A percentile compares a stretch with the other conserved stretches of the same genome.
Conservation (phyloP, 2,113 vertebrate genomes). For the Cavia aperea region DNA sequence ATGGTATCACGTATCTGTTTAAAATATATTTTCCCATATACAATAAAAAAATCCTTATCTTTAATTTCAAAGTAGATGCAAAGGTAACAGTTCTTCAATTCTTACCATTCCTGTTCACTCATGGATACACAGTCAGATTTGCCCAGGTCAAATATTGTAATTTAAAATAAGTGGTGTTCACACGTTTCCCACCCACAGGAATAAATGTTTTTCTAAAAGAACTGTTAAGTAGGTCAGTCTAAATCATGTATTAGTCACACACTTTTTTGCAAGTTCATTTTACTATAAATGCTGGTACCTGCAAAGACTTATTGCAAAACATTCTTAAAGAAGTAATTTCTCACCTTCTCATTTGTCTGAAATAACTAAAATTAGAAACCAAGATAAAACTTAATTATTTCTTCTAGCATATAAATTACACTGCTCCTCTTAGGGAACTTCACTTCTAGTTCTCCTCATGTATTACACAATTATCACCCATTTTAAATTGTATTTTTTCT, state of each 20-base stretch:
- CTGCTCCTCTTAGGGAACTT: neutral
- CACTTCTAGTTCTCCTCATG: neutral
- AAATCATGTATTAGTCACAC: neutral
- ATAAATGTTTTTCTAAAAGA: neutral
- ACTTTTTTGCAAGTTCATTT: slow-evolving; percentile 6
- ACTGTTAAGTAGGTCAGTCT: slow-evolving; percentile 27
- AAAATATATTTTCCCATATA: neutral
- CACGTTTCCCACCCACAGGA: neutral
- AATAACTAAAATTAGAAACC: slow-evolving; percentile 14
- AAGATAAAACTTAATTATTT: neutral
- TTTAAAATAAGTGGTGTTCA: neutral
- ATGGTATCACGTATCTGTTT: neutral
- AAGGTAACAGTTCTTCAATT: neutral
- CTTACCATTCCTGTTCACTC: neutral
- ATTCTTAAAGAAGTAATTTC: neutral
- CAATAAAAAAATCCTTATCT: neutral
- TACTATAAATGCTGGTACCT: slow-evolving; percentile 16
- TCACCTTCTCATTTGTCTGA: neutral
- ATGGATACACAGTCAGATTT: neutral
- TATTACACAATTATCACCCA: neutral
- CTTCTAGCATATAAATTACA: neutral
- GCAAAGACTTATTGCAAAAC: neutral
- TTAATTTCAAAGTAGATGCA: neutral
- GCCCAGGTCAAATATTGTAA: neutral
- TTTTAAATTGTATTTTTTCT: neutral